phyloP scores from a whole-genome alignment of 2,113 vertebrate species.

The Euleptes europaea region DNA sequence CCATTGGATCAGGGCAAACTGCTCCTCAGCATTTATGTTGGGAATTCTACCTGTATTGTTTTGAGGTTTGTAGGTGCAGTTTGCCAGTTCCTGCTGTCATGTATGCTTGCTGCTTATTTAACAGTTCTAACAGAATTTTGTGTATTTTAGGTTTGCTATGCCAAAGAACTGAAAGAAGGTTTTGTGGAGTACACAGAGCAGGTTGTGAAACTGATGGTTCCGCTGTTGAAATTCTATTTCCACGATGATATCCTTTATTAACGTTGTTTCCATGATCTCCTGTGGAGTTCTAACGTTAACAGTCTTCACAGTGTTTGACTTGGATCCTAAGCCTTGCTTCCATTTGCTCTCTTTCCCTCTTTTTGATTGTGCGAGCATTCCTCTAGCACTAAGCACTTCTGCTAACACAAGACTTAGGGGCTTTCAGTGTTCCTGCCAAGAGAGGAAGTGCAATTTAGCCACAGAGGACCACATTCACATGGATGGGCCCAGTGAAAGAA shows the following conservation, averaged over 20 bases:
- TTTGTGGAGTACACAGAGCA: conserved; percentile 98
- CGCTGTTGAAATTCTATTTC: conserved; percentile 97
- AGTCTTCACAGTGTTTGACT: not conserved
- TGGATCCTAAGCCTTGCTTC: not conserved
- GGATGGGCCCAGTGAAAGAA: no score
- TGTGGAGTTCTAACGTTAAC: not conserved
- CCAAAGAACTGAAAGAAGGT: conserved; percentile 97
- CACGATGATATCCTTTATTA: conserved; percentile 96
- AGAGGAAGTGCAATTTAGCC: no score
- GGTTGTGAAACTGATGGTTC: conserved; percentile 99
- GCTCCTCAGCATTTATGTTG: no score
- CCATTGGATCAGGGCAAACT: no score
- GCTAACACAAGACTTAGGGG: no score
- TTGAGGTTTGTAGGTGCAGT: not conserved
- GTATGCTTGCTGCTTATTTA: not conserved
- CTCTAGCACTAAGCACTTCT: no score
- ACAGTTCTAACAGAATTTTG: not conserved
- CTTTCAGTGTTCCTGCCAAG: no score
- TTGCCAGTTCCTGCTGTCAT: not conserved
- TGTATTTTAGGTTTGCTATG: conserved; percentile 92
- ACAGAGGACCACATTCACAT: no score
- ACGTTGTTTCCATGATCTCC: not conserved
- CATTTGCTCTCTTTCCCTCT: no score
- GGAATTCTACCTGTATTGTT: not conserved
- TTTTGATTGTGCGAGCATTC: no score